These are phyloP conservation scores for Tinea pellionella DNA, from an alignment of 2,888 invertebrate genomes.

Conservation along the genomic window DNA sequence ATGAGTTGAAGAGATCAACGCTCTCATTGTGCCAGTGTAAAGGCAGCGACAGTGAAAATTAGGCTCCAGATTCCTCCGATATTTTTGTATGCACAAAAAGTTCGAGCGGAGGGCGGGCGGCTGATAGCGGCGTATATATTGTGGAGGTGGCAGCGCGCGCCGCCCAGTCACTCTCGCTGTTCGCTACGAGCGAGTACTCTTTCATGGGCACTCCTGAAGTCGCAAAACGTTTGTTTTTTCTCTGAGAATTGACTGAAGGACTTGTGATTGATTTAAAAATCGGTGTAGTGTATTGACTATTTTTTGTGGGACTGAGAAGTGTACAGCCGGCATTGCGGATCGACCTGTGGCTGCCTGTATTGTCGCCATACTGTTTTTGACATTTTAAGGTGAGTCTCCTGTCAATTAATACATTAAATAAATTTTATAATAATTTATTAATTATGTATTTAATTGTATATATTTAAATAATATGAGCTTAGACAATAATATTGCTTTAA, in stretches of 20 bases:
- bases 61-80: constrained; percentile 59
- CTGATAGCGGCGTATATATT: constrained; percentile 47
- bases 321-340: background rate
- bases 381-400: background rate
- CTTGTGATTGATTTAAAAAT: background rate
- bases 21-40: constrained; percentile 56
- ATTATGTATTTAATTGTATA: background rate
- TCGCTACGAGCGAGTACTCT: background rate
- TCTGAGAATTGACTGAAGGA: background rate
- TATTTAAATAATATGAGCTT: too few species aligned
- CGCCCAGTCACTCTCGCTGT: constrained; percentile 47
- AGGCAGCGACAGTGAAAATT: constrained; percentile 62
- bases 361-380: background rate
- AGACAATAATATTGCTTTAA: too few species aligned
- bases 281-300: constrained; percentile 6
- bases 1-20: constrained; percentile 51
- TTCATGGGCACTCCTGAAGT: background rate
- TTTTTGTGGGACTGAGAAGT: background rate
- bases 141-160: constrained; percentile 35
- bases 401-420: background rate
- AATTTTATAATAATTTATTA: background rate
- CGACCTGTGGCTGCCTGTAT: background rate
- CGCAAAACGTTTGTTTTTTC: background rate
- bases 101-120: constrained; percentile 47
- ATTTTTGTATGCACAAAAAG: constrained; percentile 57